Base-by-base conservation (phyloP, 2,797 vertebrate species). In the Argentina silus region DNA sequence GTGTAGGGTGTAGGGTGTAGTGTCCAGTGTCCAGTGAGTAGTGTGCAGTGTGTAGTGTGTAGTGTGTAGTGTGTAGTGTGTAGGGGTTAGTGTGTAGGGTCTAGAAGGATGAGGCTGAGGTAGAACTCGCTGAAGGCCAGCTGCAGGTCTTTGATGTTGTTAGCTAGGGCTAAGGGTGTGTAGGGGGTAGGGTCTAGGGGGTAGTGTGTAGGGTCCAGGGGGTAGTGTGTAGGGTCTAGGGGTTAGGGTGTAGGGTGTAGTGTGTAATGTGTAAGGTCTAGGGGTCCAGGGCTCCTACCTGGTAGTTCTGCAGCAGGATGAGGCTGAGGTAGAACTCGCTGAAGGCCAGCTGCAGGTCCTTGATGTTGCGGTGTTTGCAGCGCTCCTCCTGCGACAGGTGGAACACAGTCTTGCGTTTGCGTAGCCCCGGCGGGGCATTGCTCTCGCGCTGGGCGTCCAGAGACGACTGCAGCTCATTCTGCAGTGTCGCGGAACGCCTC, bases 251-350 rank as follows among this genome's bases (percentile, higher is more conserved):
- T 36, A 36, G 27, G 27, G 27, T 1, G 1, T 4, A 36, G 27
- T 1, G 27, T 36, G 2, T 36, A 36, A 4, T 1, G 27, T 1
- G 1, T 4, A 36, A 4, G 27, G 27, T 36, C 27, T 36, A 36
- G 27, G n/a, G n/a, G n/a, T n/a, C n/a, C 53, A 8, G 90, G 93
- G 60, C 79, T 89, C 85, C 91, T 76, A 73, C 95, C 93, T 92
- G 97, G 83, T 91, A 95, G 93, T 99, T 99, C 92, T 99, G 98
- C 91, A 99, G 93, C 79, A 99, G 90, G 79, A 99, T 99, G 83
- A 99, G 95, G 93, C 97, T 99, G 93, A 99, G 97, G 96, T 99
- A 99, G 95, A 99, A 98, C 96, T 99, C 98, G 0, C 97, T 98
- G 93, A 98, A 99, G 92, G 98, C 98, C 94, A 99, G 84, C 94